Base-by-base conservation (phyloP, 1,140 invertebrate genomes). In the Brachionus rotundiformis region DNA sequence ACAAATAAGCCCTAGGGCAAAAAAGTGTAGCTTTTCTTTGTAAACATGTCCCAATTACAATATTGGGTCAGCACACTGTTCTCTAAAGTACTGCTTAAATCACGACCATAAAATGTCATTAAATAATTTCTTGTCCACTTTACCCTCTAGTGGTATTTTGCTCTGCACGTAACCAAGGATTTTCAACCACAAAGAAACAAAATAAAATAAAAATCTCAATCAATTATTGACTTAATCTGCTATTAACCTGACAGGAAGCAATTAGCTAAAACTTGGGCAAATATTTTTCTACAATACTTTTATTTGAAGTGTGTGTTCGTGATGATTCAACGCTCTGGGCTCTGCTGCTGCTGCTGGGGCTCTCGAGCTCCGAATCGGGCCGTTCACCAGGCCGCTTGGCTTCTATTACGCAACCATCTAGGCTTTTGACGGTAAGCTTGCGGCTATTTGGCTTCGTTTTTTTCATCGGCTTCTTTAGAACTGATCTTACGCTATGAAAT, bases 271-370 rank as follows among this genome's bases (percentile, higher is more conserved):
- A 49, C 16, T 49, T 19, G 47, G 19, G 47, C 19, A 49, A 49
- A 49, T 49, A 49, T 49, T 49, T 49, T 49, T 16, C 16, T 49
- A 49, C n/a, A 49, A 49, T 49, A 49, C 29, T 63, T 29, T 31
- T 68, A 8, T 36, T 68, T 68, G 63, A 68, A 68, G 29, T 36
- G 31, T 68, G 31, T 33, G 16, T 31, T 4, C n/a, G 27, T 6
- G 68, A 73, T 73, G 68, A 73, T 73, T 73, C 68, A 27, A 73
- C 39, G 41, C 68, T 73, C 11, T 41, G 68, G 5, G 68, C 68
- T 73, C 68, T 27, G 27, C 68, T 73, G 41, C 19, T 73, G 25
- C 39, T 25, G 41, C 33, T 73, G 1, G 1, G 31, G 29, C 63
- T 68, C 16, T 68, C 63, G n/a, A n/a, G n/a, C n/a, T n/a, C n/a